Evolutionary conservation across 2,888 invertebrate genomes (phyloP), one percentile per base, ranked within the genome.

Genomic region (Drosophila picticornis): DNA sequence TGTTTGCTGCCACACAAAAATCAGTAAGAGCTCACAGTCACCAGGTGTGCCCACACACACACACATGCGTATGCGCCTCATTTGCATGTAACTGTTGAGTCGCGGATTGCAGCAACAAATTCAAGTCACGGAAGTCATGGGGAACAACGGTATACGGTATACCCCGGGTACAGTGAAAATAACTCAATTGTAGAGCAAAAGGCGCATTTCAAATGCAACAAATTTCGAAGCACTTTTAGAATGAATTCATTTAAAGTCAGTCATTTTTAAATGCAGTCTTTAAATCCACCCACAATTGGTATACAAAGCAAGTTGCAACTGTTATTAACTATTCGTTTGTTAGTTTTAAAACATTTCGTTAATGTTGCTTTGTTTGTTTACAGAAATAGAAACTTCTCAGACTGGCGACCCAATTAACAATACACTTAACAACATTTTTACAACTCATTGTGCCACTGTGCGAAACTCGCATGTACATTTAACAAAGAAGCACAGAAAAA

Each of bases 1-100:
- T 53, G 38, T 59, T 59, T 57, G 63, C 40, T 40, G 27, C 25
- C 69, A 43, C 61, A 69, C 48, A 34, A 43, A 55, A 63, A 65
- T 53, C 74, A 48, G 62, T 60, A 59, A 64, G 34, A 31, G 73
- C 32, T 43, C 59, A 57, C 46, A 50, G 53, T 61, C 38, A 72
- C 52, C 50, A 52, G 50, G 51, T 60, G 50, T 27, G 56, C 56
- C 38, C 62, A 40, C 34, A 51, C 11, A 36, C 0, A 22, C 19
- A 59, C 25, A 46, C n/a, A 5, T 46, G 32, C 61, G 34, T 50
- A 51, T 66, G 77, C 34, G 56, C 65, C 71, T 67, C 46, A 83
- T 83, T 83, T 86, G 84, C 89, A 88, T 86, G 71, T 73, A 81
- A 77, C 38, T 81, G 64, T 67, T 50, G 71, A 53, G 38, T 61